Percentiles rank a stretch among this genome's conserved stretches.
These are phyloP conservation scores for Watsonalla cultraria DNA, from an alignment of 2,888 invertebrate genomes.

Conservation along the genomic window DNA sequence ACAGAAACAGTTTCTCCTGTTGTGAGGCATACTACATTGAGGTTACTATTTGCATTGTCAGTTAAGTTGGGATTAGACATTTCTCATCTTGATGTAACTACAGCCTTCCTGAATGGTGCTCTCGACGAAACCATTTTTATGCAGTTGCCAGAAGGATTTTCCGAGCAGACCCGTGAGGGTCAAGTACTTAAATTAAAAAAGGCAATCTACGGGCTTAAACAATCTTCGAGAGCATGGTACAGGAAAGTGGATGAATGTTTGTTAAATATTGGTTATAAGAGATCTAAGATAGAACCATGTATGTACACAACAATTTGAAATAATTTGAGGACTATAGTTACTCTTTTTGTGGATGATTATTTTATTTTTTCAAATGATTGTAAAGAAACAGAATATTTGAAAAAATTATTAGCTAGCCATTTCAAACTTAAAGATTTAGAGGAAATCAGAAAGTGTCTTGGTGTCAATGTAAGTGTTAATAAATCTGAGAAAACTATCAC, in stretches of 20 bases:
- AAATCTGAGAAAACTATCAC: too few species aligned
- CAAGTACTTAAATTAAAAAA: neutral
- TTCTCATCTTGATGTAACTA: neutral
- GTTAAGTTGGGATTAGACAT: slow-evolving; percentile 1
- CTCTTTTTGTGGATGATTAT: too few species aligned
- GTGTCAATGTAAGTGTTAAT: too few species aligned
- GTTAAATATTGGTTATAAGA: neutral
- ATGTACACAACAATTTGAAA: neutral
- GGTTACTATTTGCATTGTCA: slow-evolving; percentile 5
- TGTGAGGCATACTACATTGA: slow-evolving; percentile 5
- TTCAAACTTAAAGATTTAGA: too few species aligned
- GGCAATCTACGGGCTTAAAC: neutral
- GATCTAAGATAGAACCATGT: neutral
- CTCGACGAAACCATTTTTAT: neutral
- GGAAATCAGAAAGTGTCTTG: too few species aligned
- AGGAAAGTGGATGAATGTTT: neutral
- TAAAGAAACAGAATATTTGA: too few species aligned
- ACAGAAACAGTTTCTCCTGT: slow-evolving; percentile 8
- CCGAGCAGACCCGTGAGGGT: neutral
- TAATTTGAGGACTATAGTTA: too few species aligned
- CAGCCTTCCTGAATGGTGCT: neutral
- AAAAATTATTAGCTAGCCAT: too few species aligned
- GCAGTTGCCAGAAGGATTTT: neutral
- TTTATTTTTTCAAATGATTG: too few species aligned
- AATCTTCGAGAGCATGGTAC: neutral